Conservation (phyloP, 92 coral and sea anemone species). For the Galaxea fascicularis region DNA sequence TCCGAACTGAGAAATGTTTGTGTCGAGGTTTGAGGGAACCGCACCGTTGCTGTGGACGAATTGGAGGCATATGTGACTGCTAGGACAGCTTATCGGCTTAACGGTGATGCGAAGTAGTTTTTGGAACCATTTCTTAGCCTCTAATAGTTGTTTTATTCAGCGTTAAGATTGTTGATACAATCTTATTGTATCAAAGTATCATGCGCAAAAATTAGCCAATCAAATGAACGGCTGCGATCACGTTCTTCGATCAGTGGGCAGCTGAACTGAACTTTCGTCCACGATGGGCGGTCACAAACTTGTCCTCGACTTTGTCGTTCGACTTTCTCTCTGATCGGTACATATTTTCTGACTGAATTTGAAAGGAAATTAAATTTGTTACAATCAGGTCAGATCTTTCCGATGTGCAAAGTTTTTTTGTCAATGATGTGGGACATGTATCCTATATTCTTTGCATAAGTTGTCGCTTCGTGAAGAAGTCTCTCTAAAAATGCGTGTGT, state of each 20-base stretch:
- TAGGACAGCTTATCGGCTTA: conserved; percentile 1
- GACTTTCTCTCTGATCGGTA: too few species aligned
- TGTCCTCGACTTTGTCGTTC: not conserved
- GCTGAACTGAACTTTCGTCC: not conserved
- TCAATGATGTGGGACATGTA: too few species aligned
- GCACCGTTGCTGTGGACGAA: conserved; percentile 90
- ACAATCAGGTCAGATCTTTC: too few species aligned
- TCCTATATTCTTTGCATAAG: too few species aligned
- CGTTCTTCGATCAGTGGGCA: too few species aligned
- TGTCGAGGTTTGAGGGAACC: conserved; percentile 92
- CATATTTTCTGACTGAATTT: too few species aligned
- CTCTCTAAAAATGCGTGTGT: too few species aligned
- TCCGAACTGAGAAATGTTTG: conserved; percentile 86
- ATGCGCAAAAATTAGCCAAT: not conserved
- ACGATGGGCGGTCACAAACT: not conserved
- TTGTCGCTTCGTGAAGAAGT: too few species aligned
- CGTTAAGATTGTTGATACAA: not conserved
- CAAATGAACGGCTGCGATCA: not conserved
- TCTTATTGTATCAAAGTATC: not conserved
- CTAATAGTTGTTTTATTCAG: not conserved
- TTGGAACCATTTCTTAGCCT: not conserved
- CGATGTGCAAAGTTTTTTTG: too few species aligned
- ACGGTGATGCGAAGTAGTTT: not conserved
- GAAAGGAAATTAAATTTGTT: too few species aligned
- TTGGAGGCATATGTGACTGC: conserved; percentile 90